Conservation (phyloP, 2,888 invertebrate species). For the Volucella zonaria region DNA sequence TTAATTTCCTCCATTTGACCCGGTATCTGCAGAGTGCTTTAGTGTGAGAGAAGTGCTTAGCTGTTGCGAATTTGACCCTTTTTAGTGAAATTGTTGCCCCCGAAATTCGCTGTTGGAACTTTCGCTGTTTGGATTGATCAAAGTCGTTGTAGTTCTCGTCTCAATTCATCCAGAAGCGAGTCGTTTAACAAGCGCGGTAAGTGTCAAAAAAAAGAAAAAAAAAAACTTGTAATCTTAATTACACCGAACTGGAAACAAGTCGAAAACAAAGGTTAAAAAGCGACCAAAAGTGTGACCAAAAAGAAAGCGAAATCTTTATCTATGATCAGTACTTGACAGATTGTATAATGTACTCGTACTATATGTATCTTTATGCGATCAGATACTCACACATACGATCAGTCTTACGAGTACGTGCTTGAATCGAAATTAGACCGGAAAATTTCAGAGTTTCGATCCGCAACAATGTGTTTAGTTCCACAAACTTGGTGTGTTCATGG, state of each 20-base stretch:
- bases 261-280: slow-evolving; percentile 46
- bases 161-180: slow-evolving; percentile 48
- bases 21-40: neutral
- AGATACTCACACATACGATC: neutral
- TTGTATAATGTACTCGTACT: slow-evolving; percentile 60
- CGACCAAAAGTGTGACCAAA: slow-evolving; percentile 26
- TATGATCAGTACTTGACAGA: neutral
- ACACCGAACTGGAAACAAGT: neutral
- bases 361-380: slow-evolving; percentile 33
- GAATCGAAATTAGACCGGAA: slow-evolving; percentile 66
- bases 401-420: slow-evolving; percentile 18
- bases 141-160: slow-evolving; percentile 38
- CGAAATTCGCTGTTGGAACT: slow-evolving; percentile 40
- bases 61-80: slow-evolving; percentile 41
- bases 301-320: slow-evolving; percentile 66
- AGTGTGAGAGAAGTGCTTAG: too few relatives aligned
- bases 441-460: slow-evolving; percentile 55
- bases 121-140: slow-evolving; percentile 58
- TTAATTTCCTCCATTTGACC: slow-evolving; percentile 31
- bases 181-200: slow-evolving; percentile 58
- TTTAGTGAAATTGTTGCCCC: slow-evolving; percentile 28
- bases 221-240: neutral
- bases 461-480: slow-evolving; percentile 25
- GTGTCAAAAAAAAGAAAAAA: slow-evolving; percentile 35
- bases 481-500: neutral